Conservation (phyloP, 1,140 invertebrate species). For the Aphaenogaster floridana region DNA sequence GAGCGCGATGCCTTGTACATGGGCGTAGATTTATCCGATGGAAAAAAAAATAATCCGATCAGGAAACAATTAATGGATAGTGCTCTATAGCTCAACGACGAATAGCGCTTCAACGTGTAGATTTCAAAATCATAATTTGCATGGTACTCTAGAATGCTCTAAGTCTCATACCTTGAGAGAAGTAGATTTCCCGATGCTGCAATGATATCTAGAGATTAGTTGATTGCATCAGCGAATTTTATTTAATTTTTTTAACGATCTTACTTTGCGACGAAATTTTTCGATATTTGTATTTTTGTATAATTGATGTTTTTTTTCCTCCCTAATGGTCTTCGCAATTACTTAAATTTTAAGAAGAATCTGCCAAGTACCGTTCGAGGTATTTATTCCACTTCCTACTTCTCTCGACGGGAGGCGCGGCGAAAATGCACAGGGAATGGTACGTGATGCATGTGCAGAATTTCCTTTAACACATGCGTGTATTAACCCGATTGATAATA, state of each 20-base stretch:
- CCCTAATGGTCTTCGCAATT: not conserved
- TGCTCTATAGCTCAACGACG: slow-evolving; percentile 7
- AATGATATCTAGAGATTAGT: not conserved
- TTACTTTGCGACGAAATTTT: not conserved
- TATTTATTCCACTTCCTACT: slow-evolving; percentile 23
- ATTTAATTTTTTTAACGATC: not conserved
- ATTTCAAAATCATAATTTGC: slow-evolving; percentile 33
- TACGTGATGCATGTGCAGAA: slow-evolving; percentile 71
- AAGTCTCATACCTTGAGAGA: slow-evolving; percentile 48
- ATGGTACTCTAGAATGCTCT: slow-evolving; percentile 51
- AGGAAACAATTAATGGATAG: not conserved
- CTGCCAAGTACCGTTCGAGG: not conserved
- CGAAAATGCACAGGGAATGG: slow-evolving; percentile 54
- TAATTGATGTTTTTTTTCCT: not conserved
- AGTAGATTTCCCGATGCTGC: slow-evolving; percentile 32
- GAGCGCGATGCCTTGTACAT: not conserved
- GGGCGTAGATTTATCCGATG: not conserved
- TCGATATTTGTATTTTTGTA: no score
- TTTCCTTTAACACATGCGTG: slow-evolving; percentile 73
- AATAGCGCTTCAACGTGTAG: slow-evolving; percentile 35
- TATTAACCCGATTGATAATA: slow-evolving; percentile 74
- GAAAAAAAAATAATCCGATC: not conserved
- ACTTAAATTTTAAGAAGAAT: slow-evolving; percentile 17
- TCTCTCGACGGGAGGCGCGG: slow-evolving; percentile 50
- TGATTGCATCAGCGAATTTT: not conserved